These are phyloP conservation scores for Lymantria monacha DNA, from an alignment of 2,888 invertebrate genomes.

Conservation along the genomic window DNA sequence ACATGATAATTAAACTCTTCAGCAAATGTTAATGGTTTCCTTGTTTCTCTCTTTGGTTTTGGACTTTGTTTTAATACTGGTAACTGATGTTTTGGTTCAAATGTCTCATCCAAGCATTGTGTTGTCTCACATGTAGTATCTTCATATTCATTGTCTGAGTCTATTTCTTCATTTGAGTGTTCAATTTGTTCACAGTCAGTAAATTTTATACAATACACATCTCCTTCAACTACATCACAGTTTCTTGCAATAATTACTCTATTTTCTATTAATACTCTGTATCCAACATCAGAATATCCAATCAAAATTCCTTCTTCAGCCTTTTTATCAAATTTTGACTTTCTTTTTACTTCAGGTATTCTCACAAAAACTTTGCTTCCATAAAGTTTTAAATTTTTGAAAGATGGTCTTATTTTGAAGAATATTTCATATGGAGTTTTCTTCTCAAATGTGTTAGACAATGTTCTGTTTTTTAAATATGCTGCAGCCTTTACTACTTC, in stretches of 20 bases:
- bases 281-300: conserved; percentile 1
- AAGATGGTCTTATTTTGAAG: conserved; percentile 21
- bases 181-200: not conserved
- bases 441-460: conserved; percentile 31
- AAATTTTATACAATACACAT: not conserved
- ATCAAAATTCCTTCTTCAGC: not conserved
- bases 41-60: too few relatives aligned
- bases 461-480: conserved; percentile 35
- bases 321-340: conserved; percentile 2
- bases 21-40: not conserved
- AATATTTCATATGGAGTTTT: conserved; percentile 34
- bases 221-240: conserved; percentile 3
- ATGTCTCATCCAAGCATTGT: too few relatives aligned
- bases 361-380: conserved; percentile 22
- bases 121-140: too few relatives aligned
- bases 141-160: too few relatives aligned
- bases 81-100: too few relatives aligned
- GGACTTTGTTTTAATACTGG: too few relatives aligned
- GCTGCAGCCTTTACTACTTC: conserved; percentile 33
- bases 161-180: not conserved
- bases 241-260: conserved; percentile 1
- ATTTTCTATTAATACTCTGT: conserved; percentile 1
- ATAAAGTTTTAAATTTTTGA: conserved; percentile 32
- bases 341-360: not conserved
- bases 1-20: not conserved